phyloP scores from a whole-genome alignment of 2,797 vertebrate species.

The Danio kyathit region DNA sequence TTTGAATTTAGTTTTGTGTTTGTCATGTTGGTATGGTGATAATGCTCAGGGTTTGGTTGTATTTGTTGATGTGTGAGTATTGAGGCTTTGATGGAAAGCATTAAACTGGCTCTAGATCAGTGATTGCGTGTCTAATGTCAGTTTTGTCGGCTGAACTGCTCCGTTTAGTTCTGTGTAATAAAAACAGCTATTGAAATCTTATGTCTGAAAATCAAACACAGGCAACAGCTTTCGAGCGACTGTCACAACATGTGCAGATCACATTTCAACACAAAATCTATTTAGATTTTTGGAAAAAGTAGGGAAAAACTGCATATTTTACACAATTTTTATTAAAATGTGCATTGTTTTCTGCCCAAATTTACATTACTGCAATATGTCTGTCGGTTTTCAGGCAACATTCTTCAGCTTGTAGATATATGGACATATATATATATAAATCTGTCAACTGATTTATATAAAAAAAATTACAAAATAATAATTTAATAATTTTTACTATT shows the following conservation, averaged over 20 bases:
- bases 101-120: background rate
- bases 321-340: too few relatives aligned
- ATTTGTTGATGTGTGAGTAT: background rate
- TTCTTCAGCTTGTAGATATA: too few relatives aligned
- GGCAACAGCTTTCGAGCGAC: background rate
- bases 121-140: background rate
- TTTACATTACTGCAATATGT: too few relatives aligned
- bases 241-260: background rate
- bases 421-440: too few relatives aligned
- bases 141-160: background rate
- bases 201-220: slow-evolving; percentile 3
- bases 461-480: too few relatives aligned
- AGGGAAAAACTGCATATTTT: too few relatives aligned
- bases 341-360: too few relatives aligned
- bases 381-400: too few relatives aligned
- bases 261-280: background rate
- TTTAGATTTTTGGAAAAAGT: too few relatives aligned
- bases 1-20: slow-evolving; percentile 14
- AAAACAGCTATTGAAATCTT: background rate
- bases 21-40: background rate
- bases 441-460: too few relatives aligned
- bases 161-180: background rate
- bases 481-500: too few relatives aligned
- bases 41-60: background rate
- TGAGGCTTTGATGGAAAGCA: background rate